These are phyloP conservation scores for Salminus brasiliensis DNA, from an alignment of 2,113 vertebrate species.

Conservation along the genomic window DNA sequence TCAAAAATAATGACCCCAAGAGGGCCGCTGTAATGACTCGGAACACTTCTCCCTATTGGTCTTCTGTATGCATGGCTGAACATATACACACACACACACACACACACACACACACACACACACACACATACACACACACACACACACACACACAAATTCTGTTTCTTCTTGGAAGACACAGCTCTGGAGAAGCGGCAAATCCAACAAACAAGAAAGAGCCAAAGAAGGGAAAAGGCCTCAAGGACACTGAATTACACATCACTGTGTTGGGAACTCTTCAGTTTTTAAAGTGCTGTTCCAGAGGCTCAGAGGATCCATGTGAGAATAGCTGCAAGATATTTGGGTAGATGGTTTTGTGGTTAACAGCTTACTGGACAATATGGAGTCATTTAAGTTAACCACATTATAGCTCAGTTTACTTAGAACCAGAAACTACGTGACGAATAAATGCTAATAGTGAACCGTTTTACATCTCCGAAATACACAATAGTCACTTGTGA, in stretches of 20 bases:
- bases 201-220: neutral
- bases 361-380: neutral
- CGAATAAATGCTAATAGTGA: neutral
- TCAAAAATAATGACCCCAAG: slow-evolving; percentile 41
- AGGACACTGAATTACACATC: neutral
- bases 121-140: slow-evolving; percentile 33
- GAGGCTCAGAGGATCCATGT: neutral
- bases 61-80: neutral
- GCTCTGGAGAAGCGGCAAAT: neutral
- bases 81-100: slow-evolving; percentile 24
- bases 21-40: slow-evolving; percentile 24
- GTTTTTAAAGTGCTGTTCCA: neutral
- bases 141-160: slow-evolving; percentile 13
- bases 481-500: neutral
- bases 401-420: neutral
- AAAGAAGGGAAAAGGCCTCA: neutral
- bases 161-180: slow-evolving; percentile 51
- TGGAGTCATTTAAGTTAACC: neutral
- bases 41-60: slow-evolving; percentile 18
- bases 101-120: slow-evolving; percentile 20
- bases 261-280: neutral
- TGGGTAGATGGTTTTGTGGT: neutral
- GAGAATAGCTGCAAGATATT: neutral
- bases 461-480: neutral
- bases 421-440: neutral